Percentiles rank a stretch among this genome's conserved stretches.
phyloP scores from a whole-genome alignment of 2,888 invertebrate genomes.

The Coecobrya sp. region DNA sequence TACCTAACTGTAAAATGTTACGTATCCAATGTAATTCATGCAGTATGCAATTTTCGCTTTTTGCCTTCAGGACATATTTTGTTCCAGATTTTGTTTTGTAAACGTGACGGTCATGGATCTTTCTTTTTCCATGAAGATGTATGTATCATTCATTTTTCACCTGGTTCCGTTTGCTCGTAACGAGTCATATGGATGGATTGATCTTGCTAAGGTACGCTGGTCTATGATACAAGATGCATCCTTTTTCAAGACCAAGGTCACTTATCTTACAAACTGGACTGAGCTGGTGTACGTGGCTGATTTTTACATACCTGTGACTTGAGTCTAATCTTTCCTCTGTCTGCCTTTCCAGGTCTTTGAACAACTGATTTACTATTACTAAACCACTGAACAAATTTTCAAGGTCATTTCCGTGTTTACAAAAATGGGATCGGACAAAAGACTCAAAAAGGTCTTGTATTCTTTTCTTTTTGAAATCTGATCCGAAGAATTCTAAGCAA shows the following conservation, averaged over 20 bases:
- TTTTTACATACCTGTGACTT: slow-evolving; percentile 50
- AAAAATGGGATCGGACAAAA: not conserved
- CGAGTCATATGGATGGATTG: slow-evolving; percentile 42
- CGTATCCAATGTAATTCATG: not conserved
- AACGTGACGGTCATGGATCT: not conserved
- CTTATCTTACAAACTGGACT: not conserved
- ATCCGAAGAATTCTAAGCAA: not conserved
- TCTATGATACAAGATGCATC: not conserved
- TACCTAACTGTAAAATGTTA: not conserved
- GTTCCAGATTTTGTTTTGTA: slow-evolving; percentile 49
- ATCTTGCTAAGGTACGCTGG: not conserved
- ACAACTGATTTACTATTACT: slow-evolving; percentile 18
- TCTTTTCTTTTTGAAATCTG: not conserved
- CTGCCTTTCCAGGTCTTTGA: not conserved
- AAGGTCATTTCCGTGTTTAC: slow-evolving; percentile 78
- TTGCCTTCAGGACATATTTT: slow-evolving; percentile 19
- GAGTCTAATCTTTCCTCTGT: not conserved
- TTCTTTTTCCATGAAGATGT: slow-evolving; percentile 1
- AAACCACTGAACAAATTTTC: slow-evolving; percentile 22
- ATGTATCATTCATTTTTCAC: slow-evolving; percentile 38
- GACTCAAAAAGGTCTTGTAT: not conserved
- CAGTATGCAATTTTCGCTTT: not conserved
- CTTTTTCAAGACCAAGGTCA: slow-evolving; percentile 74
- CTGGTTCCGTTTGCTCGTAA: slow-evolving; percentile 6
- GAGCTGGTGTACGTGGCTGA: slow-evolving; percentile 36